phyloP scores from a whole-genome alignment of 2,113 vertebrate species.

The Malurus melanocephalus region DNA sequence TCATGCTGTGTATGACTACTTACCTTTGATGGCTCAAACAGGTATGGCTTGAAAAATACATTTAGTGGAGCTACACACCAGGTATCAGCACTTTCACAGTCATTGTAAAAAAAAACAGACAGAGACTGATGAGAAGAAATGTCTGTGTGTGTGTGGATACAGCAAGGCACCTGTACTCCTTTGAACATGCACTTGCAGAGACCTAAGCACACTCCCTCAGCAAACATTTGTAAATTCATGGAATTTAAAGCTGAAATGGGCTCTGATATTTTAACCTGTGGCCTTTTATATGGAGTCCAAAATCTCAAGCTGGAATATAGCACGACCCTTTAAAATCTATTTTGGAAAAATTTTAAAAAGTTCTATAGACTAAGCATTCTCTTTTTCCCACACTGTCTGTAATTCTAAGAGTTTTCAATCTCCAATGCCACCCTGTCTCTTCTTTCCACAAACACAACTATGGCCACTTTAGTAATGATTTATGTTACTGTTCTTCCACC shows the following conservation, averaged over 20 bases:
- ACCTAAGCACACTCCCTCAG: not conserved
- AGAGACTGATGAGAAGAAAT: not conserved
- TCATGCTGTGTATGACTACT: not conserved
- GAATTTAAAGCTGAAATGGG: not conserved
- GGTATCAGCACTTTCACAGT: not conserved
- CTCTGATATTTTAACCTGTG: not conserved
- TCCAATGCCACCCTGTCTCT: not conserved
- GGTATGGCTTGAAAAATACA: not conserved
- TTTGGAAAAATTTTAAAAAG: not conserved
- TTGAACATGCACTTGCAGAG: fast-evolving
- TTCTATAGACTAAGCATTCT: not conserved
- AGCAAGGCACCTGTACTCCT: not conserved
- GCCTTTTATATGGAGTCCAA: not conserved
- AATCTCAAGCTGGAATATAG: not conserved
- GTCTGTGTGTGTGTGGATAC: not conserved
- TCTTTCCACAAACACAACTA: not conserved
- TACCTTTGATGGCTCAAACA: not conserved
- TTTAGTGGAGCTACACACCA: not conserved
- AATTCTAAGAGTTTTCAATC: not conserved
- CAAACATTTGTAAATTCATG: not conserved
- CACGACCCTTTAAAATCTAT: not conserved
- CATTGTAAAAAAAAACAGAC: not conserved
- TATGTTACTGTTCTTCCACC: not conserved
- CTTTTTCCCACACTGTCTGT: not conserved
- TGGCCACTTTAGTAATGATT: not conserved